Evolutionary conservation across 2,888 invertebrate genomes (phyloP), one percentile per base, ranked within the genome.

Genomic region (Apoderus coryli): DNA sequence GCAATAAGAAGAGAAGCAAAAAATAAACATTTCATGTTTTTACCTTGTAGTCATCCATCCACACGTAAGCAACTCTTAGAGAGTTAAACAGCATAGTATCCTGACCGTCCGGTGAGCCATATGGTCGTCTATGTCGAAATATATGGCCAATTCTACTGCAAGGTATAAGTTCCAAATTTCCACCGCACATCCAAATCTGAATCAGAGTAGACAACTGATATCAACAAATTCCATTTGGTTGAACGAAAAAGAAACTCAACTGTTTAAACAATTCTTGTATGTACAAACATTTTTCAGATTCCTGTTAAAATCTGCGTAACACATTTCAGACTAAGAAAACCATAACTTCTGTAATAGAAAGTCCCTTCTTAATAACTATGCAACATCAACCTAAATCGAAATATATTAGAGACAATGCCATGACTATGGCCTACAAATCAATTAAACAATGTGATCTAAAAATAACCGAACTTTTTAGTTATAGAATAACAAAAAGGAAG

Each of bases 101-200:
- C 41, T 76, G 73, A 6, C 82, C 84, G 42, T 70, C 69, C 2
- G 77, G 74, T 2, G 80, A 66, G 0, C 84, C 82, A 52, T 96
- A 98, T 0, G 96, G 96, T 13, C 95, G 64, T n/a, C 92, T 66
- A 43, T 79, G 79, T 26, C 96, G 70, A 56, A 96, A 96, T 16
- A 96, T 84, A 54, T 96, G 96, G 0, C 95, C 96, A 0, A 96
- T 89, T 11, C 93, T 69, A 16, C 92, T 93, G 54, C 96, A 96
- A 0, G 96, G 95, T 19, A 93, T 69, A 33, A 96, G 68, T 54
- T 92, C 88, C 9, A 96, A 62, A 4, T 70, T 64, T 0, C 96
- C 96, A 3, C 95, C 95, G 52, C 96, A 96, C 77, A 88, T 89
- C 96, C 96, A 96, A 23, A 86, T 75, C 82, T 86, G 48, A 24